Percentiles rank a stretch among this genome's conserved stretches.
These are phyloP conservation scores for Autographa gamma DNA, from an alignment of 2,888 invertebrate species.

Conservation along the genomic window DNA sequence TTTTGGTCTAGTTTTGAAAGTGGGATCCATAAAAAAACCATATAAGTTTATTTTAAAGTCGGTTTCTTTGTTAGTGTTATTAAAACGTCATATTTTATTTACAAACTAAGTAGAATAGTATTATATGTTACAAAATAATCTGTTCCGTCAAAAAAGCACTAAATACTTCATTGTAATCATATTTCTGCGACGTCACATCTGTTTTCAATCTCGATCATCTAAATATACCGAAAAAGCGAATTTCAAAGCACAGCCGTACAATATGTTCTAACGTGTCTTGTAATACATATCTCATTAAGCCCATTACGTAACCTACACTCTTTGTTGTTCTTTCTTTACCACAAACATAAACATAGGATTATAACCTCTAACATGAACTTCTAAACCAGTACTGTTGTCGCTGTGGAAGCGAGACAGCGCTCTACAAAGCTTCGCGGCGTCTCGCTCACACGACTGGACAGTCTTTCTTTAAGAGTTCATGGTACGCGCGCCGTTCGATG, in stretches of 20 bases:
- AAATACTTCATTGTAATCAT: not conserved
- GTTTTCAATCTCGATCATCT: not conserved
- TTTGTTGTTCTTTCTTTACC: slow-evolving; percentile 1
- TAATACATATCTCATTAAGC: not conserved
- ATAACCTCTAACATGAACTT: too few species aligned
- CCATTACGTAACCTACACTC: not conserved
- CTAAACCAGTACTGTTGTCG: too few species aligned
- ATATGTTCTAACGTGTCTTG: not conserved
- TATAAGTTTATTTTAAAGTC: too few species aligned
- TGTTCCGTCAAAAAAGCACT: not conserved
- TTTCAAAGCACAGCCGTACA: not conserved
- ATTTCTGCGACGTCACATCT: not conserved
- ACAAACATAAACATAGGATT: not conserved
- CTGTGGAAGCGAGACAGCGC: too few species aligned
- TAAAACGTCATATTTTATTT: too few species aligned
- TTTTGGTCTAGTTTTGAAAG: too few species aligned
- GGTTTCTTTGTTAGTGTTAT: too few species aligned
- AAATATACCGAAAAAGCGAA: not conserved
- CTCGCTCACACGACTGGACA: too few species aligned
- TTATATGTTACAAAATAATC: not conserved
- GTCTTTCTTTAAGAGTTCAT: too few species aligned
- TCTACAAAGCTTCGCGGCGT: too few species aligned
- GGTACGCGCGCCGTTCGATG: not conserved
- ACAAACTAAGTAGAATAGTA: too few species aligned
- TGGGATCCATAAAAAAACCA: too few species aligned